These are phyloP conservation scores for Drosophila rellima DNA, from an alignment of 2,888 invertebrate genomes.

Conservation along the genomic window DNA sequence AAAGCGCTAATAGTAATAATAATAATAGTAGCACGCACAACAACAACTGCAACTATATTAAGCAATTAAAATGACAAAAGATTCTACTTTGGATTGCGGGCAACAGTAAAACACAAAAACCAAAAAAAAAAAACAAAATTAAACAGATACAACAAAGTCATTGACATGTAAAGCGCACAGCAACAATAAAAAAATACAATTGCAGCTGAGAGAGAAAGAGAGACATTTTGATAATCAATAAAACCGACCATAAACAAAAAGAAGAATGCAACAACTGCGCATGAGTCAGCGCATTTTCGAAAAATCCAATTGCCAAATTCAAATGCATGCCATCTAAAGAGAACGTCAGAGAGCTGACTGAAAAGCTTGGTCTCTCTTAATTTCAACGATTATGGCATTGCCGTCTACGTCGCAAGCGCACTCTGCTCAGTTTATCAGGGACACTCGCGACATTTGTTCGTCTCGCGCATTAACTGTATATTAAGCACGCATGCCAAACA, in stretches of 20 bases:
- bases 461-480: slow-evolving; percentile 16
- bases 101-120: slow-evolving; percentile 18
- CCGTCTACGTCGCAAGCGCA: slow-evolving; percentile 12
- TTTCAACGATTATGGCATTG: not conserved
- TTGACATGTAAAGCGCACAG: slow-evolving; percentile 68
- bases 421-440: slow-evolving; percentile 54
- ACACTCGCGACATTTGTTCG: slow-evolving; percentile 44
- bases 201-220: slow-evolving; percentile 8
- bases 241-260: slow-evolving; percentile 19
- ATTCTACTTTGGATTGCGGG: slow-evolving; percentile 49
- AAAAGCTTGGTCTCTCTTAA: slow-evolving; percentile 6
- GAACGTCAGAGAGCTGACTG: not conserved
- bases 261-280: slow-evolving; percentile 31
- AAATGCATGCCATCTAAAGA: slow-evolving; percentile 14
- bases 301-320: slow-evolving; percentile 39
- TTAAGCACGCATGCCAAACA: slow-evolving; percentile 17
- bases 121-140: slow-evolving; percentile 25
- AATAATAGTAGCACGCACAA: slow-evolving; percentile 27
- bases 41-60: slow-evolving; percentile 46
- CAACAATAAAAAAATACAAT: slow-evolving; percentile 42
- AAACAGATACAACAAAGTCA: slow-evolving; percentile 63
- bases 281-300: slow-evolving; percentile 55
- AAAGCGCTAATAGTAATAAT: slow-evolving; percentile 48
- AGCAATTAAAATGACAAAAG: slow-evolving; percentile 76
- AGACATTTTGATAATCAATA: slow-evolving; percentile 30